Percentiles rank a stretch among this genome's conserved stretches.
phyloP scores from a whole-genome alignment of 2,797 vertebrate species.

The Natrix natrix region DNA sequence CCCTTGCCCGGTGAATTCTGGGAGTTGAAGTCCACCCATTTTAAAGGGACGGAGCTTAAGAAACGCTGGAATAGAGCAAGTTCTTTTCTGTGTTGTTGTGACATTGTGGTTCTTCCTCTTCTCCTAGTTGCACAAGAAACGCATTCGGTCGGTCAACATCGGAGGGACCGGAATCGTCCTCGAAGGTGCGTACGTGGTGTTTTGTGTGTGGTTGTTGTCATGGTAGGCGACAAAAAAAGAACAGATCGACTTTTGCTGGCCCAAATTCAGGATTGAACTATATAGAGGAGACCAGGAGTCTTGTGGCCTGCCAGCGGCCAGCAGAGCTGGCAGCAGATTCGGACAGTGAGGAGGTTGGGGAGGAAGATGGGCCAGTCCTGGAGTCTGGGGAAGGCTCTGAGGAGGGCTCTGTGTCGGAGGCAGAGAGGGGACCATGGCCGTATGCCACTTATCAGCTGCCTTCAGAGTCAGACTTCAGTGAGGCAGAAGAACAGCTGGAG shows the following conservation, averaged over 20 bases:
- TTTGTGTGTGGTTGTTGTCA: background rate
- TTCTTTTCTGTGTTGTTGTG: background rate
- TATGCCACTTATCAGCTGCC: too few species aligned
- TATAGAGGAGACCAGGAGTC: background rate
- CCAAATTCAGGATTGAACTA: background rate
- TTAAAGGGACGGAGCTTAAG: background rate
- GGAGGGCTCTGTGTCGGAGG: too few species aligned
- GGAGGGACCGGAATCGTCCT: slow-evolving; percentile 87
- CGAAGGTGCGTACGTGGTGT: slow-evolving; percentile 73
- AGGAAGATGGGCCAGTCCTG: too few species aligned
- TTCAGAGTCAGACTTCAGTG: too few species aligned
- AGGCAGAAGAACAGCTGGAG: too few species aligned
- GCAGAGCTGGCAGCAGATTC: too few species aligned
- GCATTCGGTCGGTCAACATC: slow-evolving; percentile 88
- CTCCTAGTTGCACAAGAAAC: slow-evolving; percentile 83
- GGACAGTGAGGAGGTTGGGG: too few species aligned
- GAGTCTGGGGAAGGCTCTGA: too few species aligned
- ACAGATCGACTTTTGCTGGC: background rate
- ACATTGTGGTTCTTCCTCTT: slow-evolving; percentile 25
- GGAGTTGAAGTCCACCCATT: background rate
- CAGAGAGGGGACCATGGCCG: too few species aligned
- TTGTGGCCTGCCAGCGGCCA: too few species aligned
- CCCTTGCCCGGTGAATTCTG: background rate
- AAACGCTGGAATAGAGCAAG: background rate
- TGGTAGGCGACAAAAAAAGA: background rate